A percentile compares a stretch with the other conserved stretches of the same genome.
phyloP scores from a whole-genome alignment of 2,888 invertebrate genomes.

The Drosophila colorata region DNA sequence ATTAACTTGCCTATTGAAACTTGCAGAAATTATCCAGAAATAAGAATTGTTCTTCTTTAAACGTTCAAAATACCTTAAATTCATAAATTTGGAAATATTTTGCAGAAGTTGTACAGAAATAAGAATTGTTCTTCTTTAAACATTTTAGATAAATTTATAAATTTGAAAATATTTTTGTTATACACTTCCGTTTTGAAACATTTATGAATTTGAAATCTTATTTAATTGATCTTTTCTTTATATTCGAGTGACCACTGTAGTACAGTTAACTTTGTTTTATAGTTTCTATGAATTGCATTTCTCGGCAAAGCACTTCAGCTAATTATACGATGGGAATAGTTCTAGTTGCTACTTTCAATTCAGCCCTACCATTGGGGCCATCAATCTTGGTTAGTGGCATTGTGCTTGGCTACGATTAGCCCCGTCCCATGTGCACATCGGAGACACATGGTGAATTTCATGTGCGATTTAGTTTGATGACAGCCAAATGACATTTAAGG shows the following conservation, averaged over 20 bases:
- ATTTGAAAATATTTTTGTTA: too few relatives aligned
- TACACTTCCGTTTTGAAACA: too few relatives aligned
- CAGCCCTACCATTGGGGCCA: conserved; percentile 17
- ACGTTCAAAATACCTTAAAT: too few relatives aligned
- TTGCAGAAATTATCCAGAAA: too few relatives aligned
- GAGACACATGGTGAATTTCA: conserved; percentile 50
- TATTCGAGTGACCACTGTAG: background rate
- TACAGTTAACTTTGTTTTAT: background rate
- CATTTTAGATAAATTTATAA: too few relatives aligned
- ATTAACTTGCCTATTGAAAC: background rate
- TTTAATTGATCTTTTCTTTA: background rate
- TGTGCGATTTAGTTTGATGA: conserved; percentile 63
- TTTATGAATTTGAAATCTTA: too few relatives aligned
- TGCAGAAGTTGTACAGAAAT: too few relatives aligned
- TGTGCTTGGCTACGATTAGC: conserved; percentile 29
- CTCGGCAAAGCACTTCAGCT: conserved; percentile 35
- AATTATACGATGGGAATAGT: conserved; percentile 43
- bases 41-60: too few relatives aligned
- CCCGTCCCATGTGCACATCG: conserved; percentile 12
- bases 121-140: too few relatives aligned
- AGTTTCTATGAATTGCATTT: conserved; percentile 14
- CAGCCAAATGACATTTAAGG: conserved; percentile 47
- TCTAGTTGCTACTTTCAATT: conserved; percentile 14
- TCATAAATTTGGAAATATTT: too few relatives aligned
- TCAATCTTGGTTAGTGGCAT: conserved; percentile 58